Conservation (phyloP, 2,113 vertebrate species). For the Columba livia region DNA sequence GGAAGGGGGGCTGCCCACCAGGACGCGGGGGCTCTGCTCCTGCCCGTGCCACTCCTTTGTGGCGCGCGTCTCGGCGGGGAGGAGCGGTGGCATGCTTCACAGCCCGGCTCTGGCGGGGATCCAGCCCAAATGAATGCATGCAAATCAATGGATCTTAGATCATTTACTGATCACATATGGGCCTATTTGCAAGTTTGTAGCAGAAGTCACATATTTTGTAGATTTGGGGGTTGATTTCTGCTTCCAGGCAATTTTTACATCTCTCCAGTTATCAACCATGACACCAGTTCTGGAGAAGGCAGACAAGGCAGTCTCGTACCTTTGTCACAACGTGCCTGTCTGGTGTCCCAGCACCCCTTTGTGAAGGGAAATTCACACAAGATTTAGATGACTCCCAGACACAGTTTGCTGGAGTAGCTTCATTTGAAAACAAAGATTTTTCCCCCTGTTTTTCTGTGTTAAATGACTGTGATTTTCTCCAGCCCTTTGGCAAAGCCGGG, state of each 20-base stretch:
- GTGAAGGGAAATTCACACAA: not conserved
- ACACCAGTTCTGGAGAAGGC: not conserved
- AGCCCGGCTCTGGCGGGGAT: not conserved
- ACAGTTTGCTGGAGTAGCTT: not conserved
- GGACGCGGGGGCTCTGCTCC: not conserved
- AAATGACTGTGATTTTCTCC: not conserved
- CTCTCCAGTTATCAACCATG: not conserved
- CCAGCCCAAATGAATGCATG: constrained; percentile 57
- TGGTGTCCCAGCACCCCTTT: not conserved
- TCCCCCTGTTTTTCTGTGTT: not conserved
- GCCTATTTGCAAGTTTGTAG: constrained; percentile 62
- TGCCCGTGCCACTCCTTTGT: not conserved
- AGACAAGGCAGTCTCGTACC: accelerated
- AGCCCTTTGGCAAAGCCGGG: not conserved
- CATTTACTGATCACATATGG: constrained; percentile 57
- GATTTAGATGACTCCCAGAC: accelerated
- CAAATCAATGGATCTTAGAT: constrained; percentile 47
- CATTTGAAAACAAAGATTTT: not conserved
- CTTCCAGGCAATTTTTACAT: constrained; percentile 17
- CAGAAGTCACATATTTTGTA: constrained; percentile 44
- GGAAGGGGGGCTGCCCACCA: not conserved
- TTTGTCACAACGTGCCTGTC: accelerated
- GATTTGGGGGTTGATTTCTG: constrained; percentile 25
- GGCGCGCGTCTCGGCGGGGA: not conserved
- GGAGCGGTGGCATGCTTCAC: constrained; percentile 21